Base-by-base conservation (phyloP, 2,888 invertebrate species). In the Ectobius pallidus region DNA sequence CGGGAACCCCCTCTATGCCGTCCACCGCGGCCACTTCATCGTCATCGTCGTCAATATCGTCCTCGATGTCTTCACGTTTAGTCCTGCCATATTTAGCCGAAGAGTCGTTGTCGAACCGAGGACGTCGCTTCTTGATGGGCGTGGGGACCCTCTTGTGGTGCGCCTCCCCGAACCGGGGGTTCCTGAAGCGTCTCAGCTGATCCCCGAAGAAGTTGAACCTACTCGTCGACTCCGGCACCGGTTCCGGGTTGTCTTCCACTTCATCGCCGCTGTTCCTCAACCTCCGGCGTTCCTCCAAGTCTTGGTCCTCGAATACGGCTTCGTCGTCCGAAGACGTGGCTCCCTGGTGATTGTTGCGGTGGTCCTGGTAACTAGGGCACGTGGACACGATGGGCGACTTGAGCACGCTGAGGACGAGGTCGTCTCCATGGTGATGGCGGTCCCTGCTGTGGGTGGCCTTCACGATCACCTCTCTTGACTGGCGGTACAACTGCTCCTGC, bases 401-500 rank as follows among this genome's bases (percentile, higher is more conserved):
- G 72, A 88, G 83, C 46, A 89, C 88, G 77, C 88, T 88, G 73
- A 89, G 83, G 61, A 88, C 86, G 76, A 89, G 81, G 80, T 88
- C 88, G 77, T 87, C 87, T 72, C 80, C 78, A 65, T 20, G n/a
- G 1, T 25, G 18, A 18, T 78, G 72, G 79, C 79, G 75, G 25
- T 65, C 52, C 18, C 55, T 39, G 27, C 27, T 20, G 18, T 46
- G 32, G 0, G 72, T 58, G 11, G 71, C 58, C 3, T 49, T 74
- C 18, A 69, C 46, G 63, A 83, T 86, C 74, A 89, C 83, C 79
- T 87, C 88, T 77, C 88, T 85, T 77, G 88, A 88, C 79, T 88
- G 88, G 77, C 89, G 83, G 80, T 86, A 89, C 77, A 89, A 82
- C 78, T 84, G 86, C 80, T 88, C 88, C 82, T 89, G 88, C 80